Conservation (phyloP, 2,113 vertebrate species). For the Tragelaphus imberbis region DNA sequence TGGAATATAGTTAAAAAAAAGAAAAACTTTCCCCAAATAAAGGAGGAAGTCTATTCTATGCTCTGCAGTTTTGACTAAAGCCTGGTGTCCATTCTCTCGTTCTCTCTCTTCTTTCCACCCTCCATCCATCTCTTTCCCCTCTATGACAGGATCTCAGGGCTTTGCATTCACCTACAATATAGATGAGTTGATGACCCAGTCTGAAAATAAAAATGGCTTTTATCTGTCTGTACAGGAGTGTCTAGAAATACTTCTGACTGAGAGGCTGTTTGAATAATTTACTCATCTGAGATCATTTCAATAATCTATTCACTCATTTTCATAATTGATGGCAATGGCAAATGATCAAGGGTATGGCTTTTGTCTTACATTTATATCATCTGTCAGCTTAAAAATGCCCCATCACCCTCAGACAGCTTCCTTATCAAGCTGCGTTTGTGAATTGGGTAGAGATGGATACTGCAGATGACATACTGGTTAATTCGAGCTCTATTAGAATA, state of each 20-base stretch:
- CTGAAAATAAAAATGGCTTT: conserved; percentile 54
- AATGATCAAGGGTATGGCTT: conserved; percentile 36
- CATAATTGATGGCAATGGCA: conserved; percentile 59
- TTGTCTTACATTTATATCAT: conserved; percentile 37
- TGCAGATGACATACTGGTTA: too few relatives aligned
- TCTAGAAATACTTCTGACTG: conserved; percentile 68
- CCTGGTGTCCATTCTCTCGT: too few relatives aligned
- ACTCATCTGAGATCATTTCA: conserved; percentile 63
- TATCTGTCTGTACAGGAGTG: conserved; percentile 51
- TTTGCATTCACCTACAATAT: not conserved
- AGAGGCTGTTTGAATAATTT: conserved; percentile 67
- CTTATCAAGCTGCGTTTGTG: not conserved
- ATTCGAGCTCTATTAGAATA: not conserved
- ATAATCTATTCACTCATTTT: conserved; percentile 69
- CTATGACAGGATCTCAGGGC: not conserved
- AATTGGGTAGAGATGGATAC: not conserved
- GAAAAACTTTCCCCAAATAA: not conserved
- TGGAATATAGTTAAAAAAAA: not conserved
- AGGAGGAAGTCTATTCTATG: not conserved
- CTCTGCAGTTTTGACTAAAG: not conserved
- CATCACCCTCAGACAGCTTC: not conserved
- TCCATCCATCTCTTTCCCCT: not conserved
- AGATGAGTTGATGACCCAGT: conserved; percentile 16
- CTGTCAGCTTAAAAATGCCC: conserved; percentile 6
- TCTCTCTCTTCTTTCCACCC: too few relatives aligned